phyloP scores from a whole-genome alignment of 2,888 invertebrate species.

The Rambutsinella grinnellia region DNA sequence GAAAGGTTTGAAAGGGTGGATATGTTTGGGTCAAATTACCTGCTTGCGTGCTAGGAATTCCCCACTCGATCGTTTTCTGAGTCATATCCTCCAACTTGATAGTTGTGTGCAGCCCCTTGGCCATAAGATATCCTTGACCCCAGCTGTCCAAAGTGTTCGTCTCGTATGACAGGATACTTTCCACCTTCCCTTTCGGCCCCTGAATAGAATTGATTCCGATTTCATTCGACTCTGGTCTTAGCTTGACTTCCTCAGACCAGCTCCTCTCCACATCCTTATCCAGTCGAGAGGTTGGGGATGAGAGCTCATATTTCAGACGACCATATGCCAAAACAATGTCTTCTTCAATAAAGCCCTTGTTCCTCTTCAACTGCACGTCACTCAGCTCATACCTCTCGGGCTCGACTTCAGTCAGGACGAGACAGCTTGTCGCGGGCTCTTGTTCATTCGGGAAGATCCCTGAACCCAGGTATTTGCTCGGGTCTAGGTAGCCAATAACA shows the following conservation, averaged over 20 bases:
- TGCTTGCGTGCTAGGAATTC: conserved; percentile 72
- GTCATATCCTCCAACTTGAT: conserved; percentile 76
- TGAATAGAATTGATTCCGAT: conserved; percentile 53
- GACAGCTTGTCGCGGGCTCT: conserved; percentile 74
- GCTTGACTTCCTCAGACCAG: conserved; percentile 6
- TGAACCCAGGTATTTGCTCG: conserved; percentile 73
- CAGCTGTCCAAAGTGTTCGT: conserved; percentile 81
- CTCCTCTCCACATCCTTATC: conserved; percentile 67
- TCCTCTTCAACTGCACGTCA: conserved; percentile 71
- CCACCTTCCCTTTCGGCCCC: conserved; percentile 73
- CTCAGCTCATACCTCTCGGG: conserved; percentile 80
- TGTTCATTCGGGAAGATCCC: conserved; percentile 68
- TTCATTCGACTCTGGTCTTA: conserved; percentile 70
- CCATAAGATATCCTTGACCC: conserved; percentile 83
- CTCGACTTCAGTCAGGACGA: conserved; percentile 82
- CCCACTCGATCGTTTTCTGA: conserved; percentile 76
- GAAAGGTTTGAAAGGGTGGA: background rate
- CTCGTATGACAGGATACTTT: conserved; percentile 80
- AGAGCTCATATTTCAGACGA: conserved; percentile 49
- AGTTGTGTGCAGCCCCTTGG: conserved; percentile 78
- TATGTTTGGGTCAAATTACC: conserved; percentile 69
- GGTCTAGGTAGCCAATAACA: conserved; percentile 80
- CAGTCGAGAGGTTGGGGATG: conserved; percentile 67
- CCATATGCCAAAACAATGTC: conserved; percentile 60
- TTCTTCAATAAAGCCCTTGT: conserved; percentile 63